A percentile compares a stretch with the other conserved stretches of the same genome.
These are phyloP conservation scores for Omphaloscelis lunosa DNA, from an alignment of 2,888 invertebrate genomes.

Conservation along the genomic window DNA sequence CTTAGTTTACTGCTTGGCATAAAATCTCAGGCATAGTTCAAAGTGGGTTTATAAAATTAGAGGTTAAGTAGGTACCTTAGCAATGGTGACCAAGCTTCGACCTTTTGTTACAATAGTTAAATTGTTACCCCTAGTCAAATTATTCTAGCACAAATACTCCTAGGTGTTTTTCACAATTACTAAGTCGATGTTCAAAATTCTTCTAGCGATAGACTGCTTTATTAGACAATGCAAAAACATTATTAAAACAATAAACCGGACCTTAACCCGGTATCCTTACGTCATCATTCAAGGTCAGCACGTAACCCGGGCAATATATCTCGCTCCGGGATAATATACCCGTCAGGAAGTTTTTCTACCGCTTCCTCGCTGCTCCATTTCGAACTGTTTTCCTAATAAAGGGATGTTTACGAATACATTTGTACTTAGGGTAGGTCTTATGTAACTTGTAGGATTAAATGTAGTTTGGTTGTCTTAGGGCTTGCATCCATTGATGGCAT, in stretches of 20 bases:
- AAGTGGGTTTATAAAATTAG: not conserved
- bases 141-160: not conserved
- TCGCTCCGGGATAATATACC: slow-evolving; percentile 40
- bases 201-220: not conserved
- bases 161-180: not conserved
- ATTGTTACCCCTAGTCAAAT: not conserved
- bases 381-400: slow-evolving; percentile 57
- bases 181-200: not conserved
- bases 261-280: not conserved
- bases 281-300: slow-evolving; percentile 34
- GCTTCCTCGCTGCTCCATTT: slow-evolving; percentile 53
- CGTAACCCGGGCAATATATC: slow-evolving; percentile 31
- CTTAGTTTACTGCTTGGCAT: not conserved
- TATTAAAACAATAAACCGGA: not conserved
- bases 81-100: not conserved
- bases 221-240: not conserved
- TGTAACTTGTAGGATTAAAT: slow-evolving; percentile 18
- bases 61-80: too few relatives aligned
- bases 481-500: too few relatives aligned
- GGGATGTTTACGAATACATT: slow-evolving; percentile 60
- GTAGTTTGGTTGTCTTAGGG: not conserved
- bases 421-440: slow-evolving; percentile 23
- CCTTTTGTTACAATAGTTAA: not conserved
- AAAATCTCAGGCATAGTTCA: not conserved
- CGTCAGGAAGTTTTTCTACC: slow-evolving; percentile 62